Evolutionary conservation across 2,113 vertebrate species (phyloP).

Genomic region (Nicator chloris): DNA sequence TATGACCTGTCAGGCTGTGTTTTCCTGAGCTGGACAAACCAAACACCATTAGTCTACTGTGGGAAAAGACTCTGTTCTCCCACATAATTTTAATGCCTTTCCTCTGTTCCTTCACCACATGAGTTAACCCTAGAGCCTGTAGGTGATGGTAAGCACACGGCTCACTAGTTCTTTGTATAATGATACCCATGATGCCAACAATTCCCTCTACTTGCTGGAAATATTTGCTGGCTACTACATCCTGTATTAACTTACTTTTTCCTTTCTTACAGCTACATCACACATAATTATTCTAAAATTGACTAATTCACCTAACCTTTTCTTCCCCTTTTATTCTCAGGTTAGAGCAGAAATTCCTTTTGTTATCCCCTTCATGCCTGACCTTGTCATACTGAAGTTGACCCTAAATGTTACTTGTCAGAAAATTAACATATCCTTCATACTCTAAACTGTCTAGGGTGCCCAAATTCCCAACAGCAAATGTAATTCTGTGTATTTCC

Average conservation of each 20-base stretch:
- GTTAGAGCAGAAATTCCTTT: neutral
- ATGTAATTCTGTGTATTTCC: neutral
- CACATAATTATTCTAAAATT: neutral
- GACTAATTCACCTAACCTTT: neutral
- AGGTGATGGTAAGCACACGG: neutral
- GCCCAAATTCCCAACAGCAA: neutral
- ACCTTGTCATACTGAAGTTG: neutral
- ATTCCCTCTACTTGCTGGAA: neutral
- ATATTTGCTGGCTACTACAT: neutral
- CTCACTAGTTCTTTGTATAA: neutral
- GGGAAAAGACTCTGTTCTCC: neutral
- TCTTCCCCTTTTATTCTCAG: neutral
- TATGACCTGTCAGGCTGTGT: neutral
- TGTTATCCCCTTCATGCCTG: neutral
- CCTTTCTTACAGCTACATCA: neutral
- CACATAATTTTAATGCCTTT: neutral
- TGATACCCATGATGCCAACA: neutral
- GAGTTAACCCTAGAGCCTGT: neutral
- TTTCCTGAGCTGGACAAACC: neutral
- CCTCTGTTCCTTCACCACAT: neutral
- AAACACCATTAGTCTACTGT: neutral
- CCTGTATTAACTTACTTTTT: neutral
- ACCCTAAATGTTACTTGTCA: neutral
- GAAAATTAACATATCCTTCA: neutral
- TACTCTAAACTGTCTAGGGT: neutral